Percentiles rank a stretch among this genome's conserved stretches.
Conservation (phyloP, 2,888 invertebrate species). For the Megamerina dolium region DNA sequence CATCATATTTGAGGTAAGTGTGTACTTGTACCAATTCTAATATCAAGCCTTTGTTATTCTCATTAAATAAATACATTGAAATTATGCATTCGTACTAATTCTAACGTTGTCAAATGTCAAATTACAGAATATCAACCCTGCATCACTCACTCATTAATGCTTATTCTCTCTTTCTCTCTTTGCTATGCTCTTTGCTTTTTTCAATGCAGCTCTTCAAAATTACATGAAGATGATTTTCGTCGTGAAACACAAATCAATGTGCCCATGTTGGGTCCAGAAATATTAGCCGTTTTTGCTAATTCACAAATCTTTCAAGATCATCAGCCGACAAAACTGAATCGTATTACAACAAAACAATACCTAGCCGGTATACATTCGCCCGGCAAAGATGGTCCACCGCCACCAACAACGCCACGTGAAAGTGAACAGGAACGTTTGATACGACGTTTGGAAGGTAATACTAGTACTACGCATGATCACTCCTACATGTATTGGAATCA, state of each 20-base stretch:
- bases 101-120: too few species aligned
- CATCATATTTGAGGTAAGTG: constrained; percentile 36
- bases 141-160: too few species aligned
- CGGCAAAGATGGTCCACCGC: constrained; percentile 39
- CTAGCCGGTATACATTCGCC: constrained; percentile 42
- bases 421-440: constrained; percentile 46
- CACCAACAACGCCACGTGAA: constrained; percentile 39
- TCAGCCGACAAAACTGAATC: constrained; percentile 45
- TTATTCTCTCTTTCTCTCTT: too few species aligned
- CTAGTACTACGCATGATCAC: constrained; percentile 21
- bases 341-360: constrained; percentile 41
- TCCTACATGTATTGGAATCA: too few species aligned
- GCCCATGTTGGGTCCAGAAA: constrained; percentile 49
- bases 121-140: too few species aligned
- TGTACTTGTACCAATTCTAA: too few species aligned
- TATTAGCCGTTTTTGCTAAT: constrained; percentile 48
- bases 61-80: background rate
- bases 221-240: constrained; percentile 48
- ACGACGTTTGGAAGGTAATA: constrained; percentile 49
- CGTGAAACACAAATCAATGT: constrained; percentile 50
- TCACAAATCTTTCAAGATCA: constrained; percentile 51
- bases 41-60: background rate
- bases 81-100: background rate
- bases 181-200: too few species aligned
- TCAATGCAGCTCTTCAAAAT: constrained; percentile 39